Percentiles rank a stretch among this genome's conserved stretches.
Evolutionary conservation across 1,140 invertebrate species (phyloP).

Genomic region (Neodiprion virginianus): DNA sequence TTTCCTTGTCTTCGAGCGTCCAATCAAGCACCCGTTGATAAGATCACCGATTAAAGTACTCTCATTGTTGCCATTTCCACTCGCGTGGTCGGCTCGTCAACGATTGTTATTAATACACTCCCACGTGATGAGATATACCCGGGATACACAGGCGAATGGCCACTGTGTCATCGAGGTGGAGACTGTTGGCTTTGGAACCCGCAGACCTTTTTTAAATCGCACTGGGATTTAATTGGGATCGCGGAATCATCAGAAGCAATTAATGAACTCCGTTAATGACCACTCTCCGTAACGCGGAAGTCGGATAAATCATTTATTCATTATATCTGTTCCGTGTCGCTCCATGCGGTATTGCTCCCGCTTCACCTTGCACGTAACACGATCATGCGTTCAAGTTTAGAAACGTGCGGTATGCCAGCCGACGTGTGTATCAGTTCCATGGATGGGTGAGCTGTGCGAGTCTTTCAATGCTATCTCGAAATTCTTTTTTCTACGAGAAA

Average conservation of each 20-base stretch:
- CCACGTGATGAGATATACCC: background rate
- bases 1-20: background rate
- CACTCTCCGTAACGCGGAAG: background rate
- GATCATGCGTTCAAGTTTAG: no score
- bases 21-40: background rate
- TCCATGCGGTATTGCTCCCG: background rate
- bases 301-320: background rate
- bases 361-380: background rate
- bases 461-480: background rate
- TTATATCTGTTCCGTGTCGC: background rate
- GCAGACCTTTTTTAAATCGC: no score
- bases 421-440: background rate
- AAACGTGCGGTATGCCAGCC: background rate
- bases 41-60: constrained; percentile 4
- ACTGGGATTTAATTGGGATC: background rate
- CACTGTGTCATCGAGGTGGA: no score
- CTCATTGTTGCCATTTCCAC: background rate
- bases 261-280: constrained; percentile 1
- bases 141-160: background rate
- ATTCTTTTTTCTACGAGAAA: background rate
- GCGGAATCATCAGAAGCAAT: background rate
- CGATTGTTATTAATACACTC: background rate
- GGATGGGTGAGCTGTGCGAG: background rate
- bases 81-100: background rate
- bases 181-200: no score